A percentile compares a stretch with the other conserved stretches of the same genome.
phyloP scores from a whole-genome alignment of 2,113 vertebrate genomes.

The Arothron firmamentum region DNA sequence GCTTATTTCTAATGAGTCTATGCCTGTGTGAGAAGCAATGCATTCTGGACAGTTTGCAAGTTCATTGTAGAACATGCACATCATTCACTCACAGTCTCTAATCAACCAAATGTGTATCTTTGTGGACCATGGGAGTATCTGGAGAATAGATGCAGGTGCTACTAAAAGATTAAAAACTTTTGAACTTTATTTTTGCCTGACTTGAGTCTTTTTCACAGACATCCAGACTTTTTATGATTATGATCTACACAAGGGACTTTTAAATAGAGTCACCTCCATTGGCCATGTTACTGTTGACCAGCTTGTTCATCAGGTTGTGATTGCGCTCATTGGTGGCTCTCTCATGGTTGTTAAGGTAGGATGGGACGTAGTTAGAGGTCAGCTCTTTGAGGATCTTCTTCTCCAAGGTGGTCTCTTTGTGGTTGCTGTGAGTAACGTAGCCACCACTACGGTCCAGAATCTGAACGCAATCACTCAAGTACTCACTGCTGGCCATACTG shows the following conservation, averaged over 20 bases:
- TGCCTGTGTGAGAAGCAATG: too few species aligned
- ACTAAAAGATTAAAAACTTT: too few species aligned
- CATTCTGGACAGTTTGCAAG: too few species aligned
- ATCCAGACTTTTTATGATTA: background rate
- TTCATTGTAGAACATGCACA: too few species aligned
- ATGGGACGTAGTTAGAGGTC: conserved; percentile 95
- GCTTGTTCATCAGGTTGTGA: conserved; percentile 94
- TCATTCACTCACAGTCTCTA: too few species aligned
- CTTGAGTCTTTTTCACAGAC: background rate
- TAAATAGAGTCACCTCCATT: conserved; percentile 64
- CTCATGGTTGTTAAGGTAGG: conserved; percentile 96
- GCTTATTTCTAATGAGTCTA: too few species aligned
- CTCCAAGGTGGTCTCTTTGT: conserved; percentile 93
- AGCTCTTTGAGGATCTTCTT: conserved; percentile 99
- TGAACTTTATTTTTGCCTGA: too few species aligned
- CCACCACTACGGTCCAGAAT: conserved; percentile 87
- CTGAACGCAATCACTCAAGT: conserved; percentile 96
- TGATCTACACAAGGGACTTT: background rate
- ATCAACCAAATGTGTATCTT: too few species aligned
- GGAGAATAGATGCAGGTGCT: too few species aligned
- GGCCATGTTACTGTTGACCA: conserved; percentile 86
- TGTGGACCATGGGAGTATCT: too few species aligned
- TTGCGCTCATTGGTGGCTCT: conserved; percentile 84
- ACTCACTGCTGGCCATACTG: conserved; percentile 92
- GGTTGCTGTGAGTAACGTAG: conserved; percentile 81